Evolutionary conservation across 2,797 vertebrate species (phyloP), one percentile per base, ranked within the genome.

Genomic region (Sebastolobus altivelis): DNA sequence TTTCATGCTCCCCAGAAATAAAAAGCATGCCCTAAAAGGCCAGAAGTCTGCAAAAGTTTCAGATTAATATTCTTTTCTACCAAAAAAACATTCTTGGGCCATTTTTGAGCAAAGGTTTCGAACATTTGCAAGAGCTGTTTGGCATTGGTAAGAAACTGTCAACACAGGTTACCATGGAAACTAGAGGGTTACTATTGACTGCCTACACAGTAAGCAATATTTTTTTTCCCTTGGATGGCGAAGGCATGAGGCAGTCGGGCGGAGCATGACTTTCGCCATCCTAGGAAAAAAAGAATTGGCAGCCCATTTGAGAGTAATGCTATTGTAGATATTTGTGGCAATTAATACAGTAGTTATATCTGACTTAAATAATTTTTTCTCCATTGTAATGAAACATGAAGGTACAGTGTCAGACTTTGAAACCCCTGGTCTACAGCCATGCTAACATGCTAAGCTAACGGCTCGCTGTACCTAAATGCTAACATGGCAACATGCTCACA

Each of bases 21-120:
- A 90, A 90, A 75, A 75, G 85, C 85, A 89, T 88, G 88, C 49
- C 73, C 33, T 54, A 14, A 75, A 82, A 77, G 77, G 71, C 54
- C 56, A 56, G n/a, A 77, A 16, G 54, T 67, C 65, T 73, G 33
- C 52, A 66, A 13, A 54, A 12, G 46, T 81, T 65, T 85, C 56
- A 22, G 37, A 62, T 43, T 70, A 4, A 31, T 63, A 18, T 73
- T 61, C 1, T 65, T 65, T 63, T 67, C 27, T 55, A 31, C 11
- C 4, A 31, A 8, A 37, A 27, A 52, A 65, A 7, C 1, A 2
- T 33, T 62, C 8, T 35, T 3, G 29, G 35, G 13, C 52, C 3
- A 18, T 38, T 79, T 76, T 43, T 20, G 4, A 27, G 40, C 40
- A 8, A 61, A 55, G 3, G 2, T 66, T 37, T 55, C 0, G 43